Evolutionary conservation across 2,797 vertebrate genomes (phyloP).

Genomic region (Rhyacichthys aspro): DNA sequence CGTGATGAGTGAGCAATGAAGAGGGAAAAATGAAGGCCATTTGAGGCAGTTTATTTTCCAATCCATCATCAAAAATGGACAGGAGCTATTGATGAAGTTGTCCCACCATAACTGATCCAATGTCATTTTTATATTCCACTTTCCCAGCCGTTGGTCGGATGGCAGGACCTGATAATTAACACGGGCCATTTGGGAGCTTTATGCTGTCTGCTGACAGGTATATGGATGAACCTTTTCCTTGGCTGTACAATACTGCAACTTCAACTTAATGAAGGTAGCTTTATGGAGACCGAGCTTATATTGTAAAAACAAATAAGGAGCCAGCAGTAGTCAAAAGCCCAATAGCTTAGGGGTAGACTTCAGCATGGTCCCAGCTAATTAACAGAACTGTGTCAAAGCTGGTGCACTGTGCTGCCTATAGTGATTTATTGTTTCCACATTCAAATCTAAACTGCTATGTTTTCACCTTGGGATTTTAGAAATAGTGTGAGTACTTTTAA

Average conservation of each 20-base stretch:
- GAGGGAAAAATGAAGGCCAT: conserved; percentile 36
- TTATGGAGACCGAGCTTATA: conserved; percentile 5
- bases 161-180: conserved; percentile 41
- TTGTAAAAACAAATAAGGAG: conserved; percentile 7
- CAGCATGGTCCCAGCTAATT: conserved; percentile 9
- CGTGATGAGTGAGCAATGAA: conserved; percentile 11
- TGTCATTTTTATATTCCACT: conserved; percentile 40
- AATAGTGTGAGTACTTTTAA: conserved; percentile 1
- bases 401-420: conserved; percentile 9
- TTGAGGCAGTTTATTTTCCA: conserved; percentile 53
- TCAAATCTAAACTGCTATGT: conserved; percentile 1
- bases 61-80: conserved; percentile 53
- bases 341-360: conserved; percentile 8
- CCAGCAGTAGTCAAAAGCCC: conserved; percentile 9
- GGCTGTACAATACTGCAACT: conserved; percentile 14
- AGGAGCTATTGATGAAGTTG: conserved; percentile 45
- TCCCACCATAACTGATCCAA: conserved; percentile 29
- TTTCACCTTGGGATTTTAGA: conserved; percentile 9
- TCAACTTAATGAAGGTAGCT: conserved; percentile 16
- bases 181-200: conserved; percentile 34
- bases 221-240: conserved; percentile 27
- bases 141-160: conserved; percentile 24
- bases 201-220: conserved; percentile 23
- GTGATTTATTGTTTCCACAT: conserved; percentile 12
- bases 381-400: conserved; percentile 9